Percentiles rank a stretch among this genome's conserved stretches.
Conservation (phyloP, 1,140 invertebrate species). For the Cyclargus thomasi region DNA sequence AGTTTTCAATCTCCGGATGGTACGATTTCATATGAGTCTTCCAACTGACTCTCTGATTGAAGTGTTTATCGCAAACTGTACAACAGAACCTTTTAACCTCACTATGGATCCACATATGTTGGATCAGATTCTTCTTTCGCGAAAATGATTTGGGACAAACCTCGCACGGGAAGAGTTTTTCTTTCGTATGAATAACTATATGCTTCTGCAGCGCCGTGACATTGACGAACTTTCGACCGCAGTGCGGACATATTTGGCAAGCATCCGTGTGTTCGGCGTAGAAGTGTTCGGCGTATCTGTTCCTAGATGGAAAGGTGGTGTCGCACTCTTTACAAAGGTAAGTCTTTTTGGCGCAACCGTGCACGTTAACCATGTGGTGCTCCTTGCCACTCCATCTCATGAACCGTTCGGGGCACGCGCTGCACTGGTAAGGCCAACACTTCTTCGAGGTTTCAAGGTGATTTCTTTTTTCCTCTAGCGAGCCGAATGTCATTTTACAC, state of each 20-base stretch:
- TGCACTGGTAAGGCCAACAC: conserved; percentile 43
- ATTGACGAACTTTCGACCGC: conserved; percentile 33
- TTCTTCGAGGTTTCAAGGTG: conserved; percentile 31
- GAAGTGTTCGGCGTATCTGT: conserved; percentile 35
- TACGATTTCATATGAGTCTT: conserved; percentile 40
- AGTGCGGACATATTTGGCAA: conserved; percentile 32
- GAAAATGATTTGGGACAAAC: conserved; percentile 57
- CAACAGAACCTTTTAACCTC: conserved; percentile 77
- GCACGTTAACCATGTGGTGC: conserved; percentile 34
- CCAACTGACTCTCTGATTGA: conserved; percentile 62
- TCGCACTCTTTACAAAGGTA: conserved; percentile 37
- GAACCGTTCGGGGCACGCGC: conserved; percentile 36
- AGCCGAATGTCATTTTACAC: conserved; percentile 40
- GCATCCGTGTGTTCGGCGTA: conserved; percentile 28
- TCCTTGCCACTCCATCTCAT: conserved; percentile 32
- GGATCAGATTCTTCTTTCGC: conserved; percentile 34
- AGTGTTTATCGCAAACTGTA: conserved; percentile 73
- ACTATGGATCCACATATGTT: conserved; percentile 73
- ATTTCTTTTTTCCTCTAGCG: conserved; percentile 32
- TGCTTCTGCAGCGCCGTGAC: conserved; percentile 54
- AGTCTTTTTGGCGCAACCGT: conserved; percentile 29
- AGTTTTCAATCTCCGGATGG: conserved; percentile 31
- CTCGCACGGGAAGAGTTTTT: conserved; percentile 65
- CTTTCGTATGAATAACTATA: conserved; percentile 63
- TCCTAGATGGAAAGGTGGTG: conserved; percentile 29